Evolutionary conservation across 2,113 vertebrate species (phyloP).

Genomic region (Carassius carassius): DNA sequence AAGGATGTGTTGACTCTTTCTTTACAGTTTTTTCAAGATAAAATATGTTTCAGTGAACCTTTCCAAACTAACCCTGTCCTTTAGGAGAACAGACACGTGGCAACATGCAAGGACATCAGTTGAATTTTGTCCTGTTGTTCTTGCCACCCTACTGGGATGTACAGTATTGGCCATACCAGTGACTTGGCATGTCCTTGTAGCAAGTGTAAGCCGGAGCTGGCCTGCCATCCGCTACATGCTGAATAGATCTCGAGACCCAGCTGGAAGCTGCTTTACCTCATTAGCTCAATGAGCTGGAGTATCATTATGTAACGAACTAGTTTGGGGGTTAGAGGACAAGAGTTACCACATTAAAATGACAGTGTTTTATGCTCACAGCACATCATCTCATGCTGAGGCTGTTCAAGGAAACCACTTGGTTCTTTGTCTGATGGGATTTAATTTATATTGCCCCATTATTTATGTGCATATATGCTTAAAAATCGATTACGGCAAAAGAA

Average conservation of each 20-base stretch:
- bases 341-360: not conserved
- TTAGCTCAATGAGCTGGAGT: constrained; percentile 25
- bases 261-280: constrained; percentile 29
- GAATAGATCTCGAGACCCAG: constrained; percentile 19
- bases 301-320: constrained; percentile 32
- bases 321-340: constrained; percentile 13
- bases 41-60: not conserved
- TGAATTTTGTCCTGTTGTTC: constrained; percentile 13
- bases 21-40: not conserved
- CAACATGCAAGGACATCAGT: constrained; percentile 8
- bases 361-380: not conserved
- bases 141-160: constrained; percentile 14
- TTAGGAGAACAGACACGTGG: constrained; percentile 2
- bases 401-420: not conserved
- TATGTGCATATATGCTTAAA: not conserved
- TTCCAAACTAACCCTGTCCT: constrained; percentile 18
- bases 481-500: not conserved
- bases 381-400: not conserved
- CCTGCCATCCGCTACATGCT: not conserved
- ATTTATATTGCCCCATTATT: not conserved
- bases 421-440: not conserved
- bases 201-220: not conserved
- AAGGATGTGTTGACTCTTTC: not conserved
- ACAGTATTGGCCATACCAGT: not conserved
- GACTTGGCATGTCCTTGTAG: not conserved